A percentile compares a stretch with the other conserved stretches of the same genome.
phyloP scores from a whole-genome alignment of 2,888 invertebrate species.

The Hydriomena furcata region DNA sequence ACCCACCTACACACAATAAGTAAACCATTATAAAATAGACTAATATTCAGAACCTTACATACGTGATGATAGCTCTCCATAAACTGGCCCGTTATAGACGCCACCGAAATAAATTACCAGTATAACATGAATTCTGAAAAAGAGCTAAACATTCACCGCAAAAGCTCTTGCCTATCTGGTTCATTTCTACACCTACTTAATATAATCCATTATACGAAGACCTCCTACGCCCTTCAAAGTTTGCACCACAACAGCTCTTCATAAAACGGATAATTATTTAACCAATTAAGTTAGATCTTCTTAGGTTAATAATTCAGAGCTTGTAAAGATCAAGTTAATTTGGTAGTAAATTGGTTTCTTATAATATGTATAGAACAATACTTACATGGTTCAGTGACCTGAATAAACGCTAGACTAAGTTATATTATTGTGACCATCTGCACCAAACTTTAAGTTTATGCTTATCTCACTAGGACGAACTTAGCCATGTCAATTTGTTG shows the following conservation, averaged over 20 bases:
- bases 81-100: too few relatives aligned
- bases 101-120: too few relatives aligned
- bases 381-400: constrained; percentile 8
- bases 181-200: constrained; percentile 1
- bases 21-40: too few relatives aligned
- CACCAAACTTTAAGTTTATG: too few relatives aligned
- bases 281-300: constrained; percentile 20
- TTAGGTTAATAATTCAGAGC: constrained; percentile 13
- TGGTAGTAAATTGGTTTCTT: neutral
- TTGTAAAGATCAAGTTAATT: constrained; percentile 23
- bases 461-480: too few relatives aligned
- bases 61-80: too few relatives aligned
- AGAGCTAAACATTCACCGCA: neutral
- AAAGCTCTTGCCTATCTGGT: neutral
- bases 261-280: constrained; percentile 5
- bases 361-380: too few relatives aligned
- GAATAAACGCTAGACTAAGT: too few relatives aligned
- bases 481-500: too few relatives aligned
- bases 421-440: too few relatives aligned
- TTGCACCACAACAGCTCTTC: neutral
- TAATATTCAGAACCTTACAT: too few relatives aligned
- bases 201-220: constrained; percentile 3
- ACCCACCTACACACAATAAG: constrained; percentile 10
- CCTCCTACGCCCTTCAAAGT: neutral
- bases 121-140: neutral